Conservation (phyloP, 2,888 invertebrate genomes). For the Unio pictorum region DNA sequence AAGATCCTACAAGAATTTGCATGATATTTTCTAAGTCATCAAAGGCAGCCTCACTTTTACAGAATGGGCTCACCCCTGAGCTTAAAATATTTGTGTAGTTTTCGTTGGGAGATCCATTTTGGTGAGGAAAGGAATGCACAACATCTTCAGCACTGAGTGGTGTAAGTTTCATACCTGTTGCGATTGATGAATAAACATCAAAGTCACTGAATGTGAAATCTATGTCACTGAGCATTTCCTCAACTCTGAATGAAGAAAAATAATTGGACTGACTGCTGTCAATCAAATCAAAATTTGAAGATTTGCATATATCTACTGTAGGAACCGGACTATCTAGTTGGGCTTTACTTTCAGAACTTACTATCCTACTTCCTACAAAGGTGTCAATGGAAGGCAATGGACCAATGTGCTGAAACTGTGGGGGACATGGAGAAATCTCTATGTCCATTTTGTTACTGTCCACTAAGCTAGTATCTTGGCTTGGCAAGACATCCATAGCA, state of each 20-base stretch:
- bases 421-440: constrained; percentile 1
- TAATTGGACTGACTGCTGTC: constrained; percentile 24
- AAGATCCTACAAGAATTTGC: constrained; percentile 79
- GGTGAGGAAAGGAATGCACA: constrained; percentile 66
- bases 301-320: constrained; percentile 19
- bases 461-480: constrained; percentile 6
- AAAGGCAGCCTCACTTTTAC: constrained; percentile 69
- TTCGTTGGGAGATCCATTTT: constrained; percentile 41
- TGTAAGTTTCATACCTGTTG: constrained; percentile 66
- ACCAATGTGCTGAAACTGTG: constrained; percentile 17
- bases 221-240: constrained; percentile 67
- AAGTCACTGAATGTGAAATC: constrained; percentile 76
- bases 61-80: constrained; percentile 38
- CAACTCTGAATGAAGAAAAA: constrained; percentile 33
- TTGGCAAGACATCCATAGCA: constrained; percentile 43
- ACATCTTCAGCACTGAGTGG: constrained; percentile 72
- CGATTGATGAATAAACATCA: constrained; percentile 71
- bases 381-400: constrained; percentile 49
- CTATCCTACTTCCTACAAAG: constrained; percentile 34
- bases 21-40: constrained; percentile 79
- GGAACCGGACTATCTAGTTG: constrained; percentile 14
- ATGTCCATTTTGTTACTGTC: constrained; percentile 20
- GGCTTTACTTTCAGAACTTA: constrained; percentile 11
- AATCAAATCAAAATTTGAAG: constrained; percentile 18
- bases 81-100: constrained; percentile 39